Evolutionary conservation across 2,113 vertebrate genomes (phyloP).

Genomic region (Ariopsis seemanni): DNA sequence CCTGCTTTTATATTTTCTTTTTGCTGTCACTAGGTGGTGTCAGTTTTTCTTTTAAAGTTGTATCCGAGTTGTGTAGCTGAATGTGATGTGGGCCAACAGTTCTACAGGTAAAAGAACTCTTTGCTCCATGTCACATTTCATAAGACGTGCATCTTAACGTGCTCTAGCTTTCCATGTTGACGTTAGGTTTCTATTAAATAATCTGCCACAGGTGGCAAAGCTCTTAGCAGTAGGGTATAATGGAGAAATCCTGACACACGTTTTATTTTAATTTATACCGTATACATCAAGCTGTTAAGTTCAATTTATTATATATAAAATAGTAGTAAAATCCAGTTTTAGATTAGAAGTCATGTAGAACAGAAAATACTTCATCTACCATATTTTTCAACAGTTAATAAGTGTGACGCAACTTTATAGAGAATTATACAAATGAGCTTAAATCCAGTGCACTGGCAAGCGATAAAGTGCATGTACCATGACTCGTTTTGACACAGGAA

Average conservation of each 20-base stretch:
- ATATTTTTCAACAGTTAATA: too few relatives aligned
- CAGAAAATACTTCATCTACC: too few relatives aligned
- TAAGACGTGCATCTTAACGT: background rate
- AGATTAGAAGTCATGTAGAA: too few relatives aligned
- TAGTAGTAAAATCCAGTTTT: too few relatives aligned
- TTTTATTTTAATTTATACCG: background rate
- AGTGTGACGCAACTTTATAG: too few relatives aligned
- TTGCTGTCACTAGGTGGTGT: conserved; percentile 61
- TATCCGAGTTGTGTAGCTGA: background rate
- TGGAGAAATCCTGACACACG: background rate
- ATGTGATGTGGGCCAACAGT: background rate
- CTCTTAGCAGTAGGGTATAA: too few relatives aligned
- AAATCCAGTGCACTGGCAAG: background rate
- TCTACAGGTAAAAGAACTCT: background rate
- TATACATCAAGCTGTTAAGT: background rate
- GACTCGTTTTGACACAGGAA: too few relatives aligned
- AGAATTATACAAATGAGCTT: background rate
- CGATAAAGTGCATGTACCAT: background rate
- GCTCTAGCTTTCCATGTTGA: background rate
- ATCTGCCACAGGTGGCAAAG: background rate
- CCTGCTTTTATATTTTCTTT: background rate
- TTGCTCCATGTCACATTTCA: background rate
- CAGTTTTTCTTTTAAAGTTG: background rate
- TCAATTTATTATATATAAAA: background rate
- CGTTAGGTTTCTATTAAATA: background rate